Base-by-base conservation (phyloP, 2,888 invertebrate species). In the Chaetogeoica ovagalla region DNA sequence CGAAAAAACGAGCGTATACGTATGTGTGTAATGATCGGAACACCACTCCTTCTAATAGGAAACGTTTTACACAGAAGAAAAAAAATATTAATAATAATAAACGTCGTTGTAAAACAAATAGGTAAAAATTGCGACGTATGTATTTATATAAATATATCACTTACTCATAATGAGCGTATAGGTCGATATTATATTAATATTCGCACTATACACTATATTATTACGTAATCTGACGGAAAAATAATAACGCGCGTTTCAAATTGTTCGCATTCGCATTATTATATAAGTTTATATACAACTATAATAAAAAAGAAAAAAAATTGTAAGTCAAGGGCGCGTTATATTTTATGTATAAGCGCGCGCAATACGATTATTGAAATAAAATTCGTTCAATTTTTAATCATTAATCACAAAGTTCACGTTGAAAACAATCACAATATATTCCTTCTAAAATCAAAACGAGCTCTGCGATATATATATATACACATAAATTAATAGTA, bases 401-500 rank as follows among this genome's bases (percentile, higher is more conserved):
- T 68, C 17, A 15, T 68, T n/a, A 8, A n/a, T n/a, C 13, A 19
- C 48, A 72, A 39, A 72, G 72, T 62, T 72, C 30, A 62, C 13
- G 23, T 48, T 62, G 8, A 13, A 13, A 48, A 72, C 19, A 30
- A 30, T 17, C n/a, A 30, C 7, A 30, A 13, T 4, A 30, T 30
- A 30, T 30, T 48, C 48, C 48, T 62, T 48, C 62, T 72, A 72
- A 62, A 72, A 62, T 72, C 62, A 72, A n/a, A 72, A 48, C 30
- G 48, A 30, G 15, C 48, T 8, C 30, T 30, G n/a, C n/a, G 30
- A 30, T 30, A 30, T 30, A 30, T 1, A 4, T 30, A 30, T 30
- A 30, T 4, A 30, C 4, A 30, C 5, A 62, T 62, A 23, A 72
- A 62, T 72, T 5, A 71, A 59, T 48, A 30, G 4, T 62, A 23